Conservation (phyloP, 1,140 invertebrate genomes). For the Trachymyrmex cornetzi region DNA sequence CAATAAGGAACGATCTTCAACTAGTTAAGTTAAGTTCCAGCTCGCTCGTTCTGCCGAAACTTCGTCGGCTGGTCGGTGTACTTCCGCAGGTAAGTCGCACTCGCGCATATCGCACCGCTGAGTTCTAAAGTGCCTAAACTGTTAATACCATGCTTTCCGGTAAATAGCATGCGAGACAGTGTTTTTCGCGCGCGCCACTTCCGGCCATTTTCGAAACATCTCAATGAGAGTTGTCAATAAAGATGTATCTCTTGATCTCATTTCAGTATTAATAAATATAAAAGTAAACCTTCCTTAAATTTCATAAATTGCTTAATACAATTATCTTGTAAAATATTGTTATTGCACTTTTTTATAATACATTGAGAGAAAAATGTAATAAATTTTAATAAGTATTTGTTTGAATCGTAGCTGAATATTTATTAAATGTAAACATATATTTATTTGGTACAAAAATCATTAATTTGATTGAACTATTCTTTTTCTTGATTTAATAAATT, state of each 20-base stretch:
- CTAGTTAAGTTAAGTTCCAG: conserved; percentile 83
- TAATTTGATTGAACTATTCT: too few relatives aligned
- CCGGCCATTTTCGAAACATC: not conserved
- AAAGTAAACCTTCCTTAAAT: not conserved
- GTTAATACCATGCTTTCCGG: conserved; percentile 74
- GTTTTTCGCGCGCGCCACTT: conserved; percentile 42
- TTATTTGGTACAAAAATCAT: too few relatives aligned
- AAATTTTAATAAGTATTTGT: too few relatives aligned
- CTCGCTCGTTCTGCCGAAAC: conserved; percentile 77
- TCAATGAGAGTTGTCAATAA: not conserved
- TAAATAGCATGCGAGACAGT: conserved; percentile 51
- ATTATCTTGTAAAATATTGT: not conserved
- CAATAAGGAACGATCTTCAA: conserved; percentile 80
- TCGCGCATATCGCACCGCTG: conserved; percentile 73
- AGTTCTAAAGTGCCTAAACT: conserved; percentile 77
- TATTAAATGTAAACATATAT: too few relatives aligned
- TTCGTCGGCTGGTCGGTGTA: conserved; percentile 75
- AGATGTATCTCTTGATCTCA: not conserved
- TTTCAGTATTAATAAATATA: not conserved
- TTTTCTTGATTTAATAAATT: too few relatives aligned
- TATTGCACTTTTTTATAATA: not conserved
- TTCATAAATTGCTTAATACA: not conserved
- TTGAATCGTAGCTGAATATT: too few relatives aligned
- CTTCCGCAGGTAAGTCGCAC: conserved; percentile 80
- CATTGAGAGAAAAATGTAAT: too few relatives aligned